A percentile compares a stretch with the other conserved stretches of the same genome.
Conservation (phyloP, 2,888 invertebrate species). For the Sussaba pulchella region DNA sequence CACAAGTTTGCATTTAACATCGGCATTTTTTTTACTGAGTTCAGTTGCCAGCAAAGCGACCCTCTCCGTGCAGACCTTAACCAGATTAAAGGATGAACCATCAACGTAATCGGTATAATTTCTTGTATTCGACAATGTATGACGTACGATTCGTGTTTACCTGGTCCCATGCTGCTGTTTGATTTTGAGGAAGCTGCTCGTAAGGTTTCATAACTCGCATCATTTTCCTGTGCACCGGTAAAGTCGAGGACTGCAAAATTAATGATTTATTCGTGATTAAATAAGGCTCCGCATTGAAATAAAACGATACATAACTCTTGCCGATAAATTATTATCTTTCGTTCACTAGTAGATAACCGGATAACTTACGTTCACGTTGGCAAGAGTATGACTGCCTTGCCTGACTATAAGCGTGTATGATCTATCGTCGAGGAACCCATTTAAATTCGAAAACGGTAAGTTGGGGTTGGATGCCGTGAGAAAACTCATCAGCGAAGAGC, state of each 20-base stretch:
- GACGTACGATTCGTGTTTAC: constrained; percentile 59
- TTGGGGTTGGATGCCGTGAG: too few species aligned
- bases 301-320: too few species aligned
- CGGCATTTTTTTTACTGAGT: constrained; percentile 64
- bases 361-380: constrained; percentile 72
- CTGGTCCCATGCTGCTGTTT: constrained; percentile 69
- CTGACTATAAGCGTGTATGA: constrained; percentile 75
- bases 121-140: too few species aligned
- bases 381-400: constrained; percentile 68
- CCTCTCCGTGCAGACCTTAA: constrained; percentile 74
- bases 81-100: too few species aligned
- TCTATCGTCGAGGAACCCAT: constrained; percentile 75
- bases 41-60: constrained; percentile 75
- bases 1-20: constrained; percentile 71
- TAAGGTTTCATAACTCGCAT: constrained; percentile 64
- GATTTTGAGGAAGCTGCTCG: constrained; percentile 66
- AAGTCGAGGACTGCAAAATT: too few species aligned
- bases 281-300: constrained; percentile 59
- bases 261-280: not conserved
- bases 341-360: too few species aligned
- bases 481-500: too few species aligned
- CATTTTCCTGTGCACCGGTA: constrained; percentile 62
- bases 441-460: constrained; percentile 70
- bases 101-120: too few species aligned
- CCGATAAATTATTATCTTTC: too few species aligned